Percentiles rank a stretch among this genome's conserved stretches.
phyloP scores from a whole-genome alignment of 2,797 vertebrate genomes.

The Dermochelys coriacea region DNA sequence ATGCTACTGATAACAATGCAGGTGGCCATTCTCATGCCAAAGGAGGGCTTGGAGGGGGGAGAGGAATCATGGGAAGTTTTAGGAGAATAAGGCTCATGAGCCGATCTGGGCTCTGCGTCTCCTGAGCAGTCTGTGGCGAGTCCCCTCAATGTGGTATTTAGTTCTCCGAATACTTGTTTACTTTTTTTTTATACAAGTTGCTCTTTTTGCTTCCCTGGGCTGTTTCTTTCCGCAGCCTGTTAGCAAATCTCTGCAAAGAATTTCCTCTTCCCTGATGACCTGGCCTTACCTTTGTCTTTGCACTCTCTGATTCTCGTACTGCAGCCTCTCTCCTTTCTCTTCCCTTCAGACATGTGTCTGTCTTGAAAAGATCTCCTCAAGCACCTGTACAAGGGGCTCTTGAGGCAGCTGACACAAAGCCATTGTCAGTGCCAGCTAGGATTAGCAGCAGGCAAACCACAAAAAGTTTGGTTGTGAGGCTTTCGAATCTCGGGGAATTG shows the following conservation, averaged over 20 bases:
- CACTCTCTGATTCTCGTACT: neutral
- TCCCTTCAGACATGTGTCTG: neutral
- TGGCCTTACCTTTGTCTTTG: neutral
- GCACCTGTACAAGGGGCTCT: neutral
- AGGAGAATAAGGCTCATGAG: no score
- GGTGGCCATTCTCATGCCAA: conserved; percentile 60
- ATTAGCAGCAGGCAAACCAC: neutral
- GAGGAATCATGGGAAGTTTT: neutral
- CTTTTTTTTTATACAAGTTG: neutral
- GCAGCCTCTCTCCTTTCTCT: neutral
- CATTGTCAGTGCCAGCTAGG: neutral
- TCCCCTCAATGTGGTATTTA: neutral
- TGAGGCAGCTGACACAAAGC: neutral
- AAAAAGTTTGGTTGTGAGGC: neutral
- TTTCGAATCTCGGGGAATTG: neutral
- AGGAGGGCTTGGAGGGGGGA: neutral
- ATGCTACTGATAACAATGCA: conserved; percentile 89
- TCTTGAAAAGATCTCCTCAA: neutral
- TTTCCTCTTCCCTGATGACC: neutral
- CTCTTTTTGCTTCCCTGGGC: neutral
- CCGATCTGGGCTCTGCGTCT: neutral
- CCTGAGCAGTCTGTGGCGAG: neutral
- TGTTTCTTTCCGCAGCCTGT: neutral
- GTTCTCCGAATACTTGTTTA: neutral
- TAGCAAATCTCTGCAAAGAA: neutral